Percentiles rank a stretch among this genome's conserved stretches.
Conservation (phyloP, 1,140 invertebrate species). For the Drosophila fuyamai region DNA sequence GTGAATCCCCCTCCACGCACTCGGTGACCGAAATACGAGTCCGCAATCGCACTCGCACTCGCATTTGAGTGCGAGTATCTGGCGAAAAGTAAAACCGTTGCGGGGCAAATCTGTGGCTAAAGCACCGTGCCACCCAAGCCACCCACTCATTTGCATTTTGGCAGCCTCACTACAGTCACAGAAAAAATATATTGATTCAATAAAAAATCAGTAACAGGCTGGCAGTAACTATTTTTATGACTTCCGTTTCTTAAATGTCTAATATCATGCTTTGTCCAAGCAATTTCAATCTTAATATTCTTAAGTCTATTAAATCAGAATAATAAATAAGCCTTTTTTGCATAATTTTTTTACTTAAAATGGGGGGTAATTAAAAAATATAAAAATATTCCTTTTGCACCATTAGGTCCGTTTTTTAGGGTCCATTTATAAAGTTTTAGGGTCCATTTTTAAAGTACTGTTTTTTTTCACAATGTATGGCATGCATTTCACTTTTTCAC, state of each 20-base stretch:
- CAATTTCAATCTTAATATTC: too few species aligned
- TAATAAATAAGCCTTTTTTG: too few species aligned
- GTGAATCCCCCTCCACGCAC: conserved; percentile 58
- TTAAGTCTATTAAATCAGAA: too few species aligned
- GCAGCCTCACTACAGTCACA: conserved; percentile 23
- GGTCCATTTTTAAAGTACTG: too few species aligned
- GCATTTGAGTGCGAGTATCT: conserved; percentile 42
- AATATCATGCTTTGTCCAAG: too few species aligned
- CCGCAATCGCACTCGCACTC: conserved; percentile 28
- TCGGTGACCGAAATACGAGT: conserved; percentile 67
- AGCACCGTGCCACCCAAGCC: conserved; percentile 44
- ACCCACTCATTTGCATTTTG: conserved; percentile 68
- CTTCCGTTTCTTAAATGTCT: too few species aligned
- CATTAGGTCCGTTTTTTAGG: too few species aligned
- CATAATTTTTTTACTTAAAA: too few species aligned
- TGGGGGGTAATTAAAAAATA: too few species aligned
- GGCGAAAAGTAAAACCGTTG: conserved; percentile 44
- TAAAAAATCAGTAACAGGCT: neutral
- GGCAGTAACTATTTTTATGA: neutral
- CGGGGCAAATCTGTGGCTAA: conserved; percentile 46
- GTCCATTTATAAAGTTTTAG: too few species aligned
- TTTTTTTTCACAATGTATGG: conserved; percentile 7
- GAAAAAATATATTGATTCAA: neutral
- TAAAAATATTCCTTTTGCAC: too few species aligned
- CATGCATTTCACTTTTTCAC: conserved; percentile 28